Conservation (phyloP, 2,888 invertebrate genomes). For the Cosmorhoe ocellata region DNA sequence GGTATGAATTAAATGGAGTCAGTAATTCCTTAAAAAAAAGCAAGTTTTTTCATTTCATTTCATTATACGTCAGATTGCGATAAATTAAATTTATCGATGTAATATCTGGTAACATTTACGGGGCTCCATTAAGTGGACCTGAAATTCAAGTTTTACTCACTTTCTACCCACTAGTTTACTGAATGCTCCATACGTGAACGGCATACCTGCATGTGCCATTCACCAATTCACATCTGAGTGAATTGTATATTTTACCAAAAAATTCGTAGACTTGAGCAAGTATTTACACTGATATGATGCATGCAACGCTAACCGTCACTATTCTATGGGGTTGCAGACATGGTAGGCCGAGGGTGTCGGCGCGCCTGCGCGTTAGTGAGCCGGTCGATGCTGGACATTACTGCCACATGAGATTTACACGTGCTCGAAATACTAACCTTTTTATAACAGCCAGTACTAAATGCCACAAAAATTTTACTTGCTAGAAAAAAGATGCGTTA, state of each 20-base stretch:
- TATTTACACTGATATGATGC: constrained; percentile 36
- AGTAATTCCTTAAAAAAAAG: no score
- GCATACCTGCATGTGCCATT: neutral
- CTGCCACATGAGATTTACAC: constrained; percentile 66
- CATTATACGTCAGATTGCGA: no score
- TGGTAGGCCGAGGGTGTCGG: constrained; percentile 50
- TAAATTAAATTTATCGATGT: no score
- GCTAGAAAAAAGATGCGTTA: neutral
- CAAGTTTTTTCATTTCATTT: no score
- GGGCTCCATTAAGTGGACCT: constrained; percentile 2
- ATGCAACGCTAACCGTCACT: constrained; percentile 33
- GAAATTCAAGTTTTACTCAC: constrained; percentile 34
- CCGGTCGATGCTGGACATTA: constrained; percentile 62
- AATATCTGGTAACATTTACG: no score
- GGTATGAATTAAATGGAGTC: no score
- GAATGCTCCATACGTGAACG: constrained; percentile 26
- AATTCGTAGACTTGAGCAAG: constrained; percentile 23
- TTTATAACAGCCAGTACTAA: neutral
- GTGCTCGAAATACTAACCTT: constrained; percentile 46
- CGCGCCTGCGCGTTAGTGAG: constrained; percentile 63
- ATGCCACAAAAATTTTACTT: neutral
- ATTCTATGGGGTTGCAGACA: constrained; percentile 46
- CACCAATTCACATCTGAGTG: no score
- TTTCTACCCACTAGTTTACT: constrained; percentile 28
- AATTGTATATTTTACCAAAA: no score